Conservation (phyloP, 2,888 invertebrate species). For the Aphidius colemani region DNA sequence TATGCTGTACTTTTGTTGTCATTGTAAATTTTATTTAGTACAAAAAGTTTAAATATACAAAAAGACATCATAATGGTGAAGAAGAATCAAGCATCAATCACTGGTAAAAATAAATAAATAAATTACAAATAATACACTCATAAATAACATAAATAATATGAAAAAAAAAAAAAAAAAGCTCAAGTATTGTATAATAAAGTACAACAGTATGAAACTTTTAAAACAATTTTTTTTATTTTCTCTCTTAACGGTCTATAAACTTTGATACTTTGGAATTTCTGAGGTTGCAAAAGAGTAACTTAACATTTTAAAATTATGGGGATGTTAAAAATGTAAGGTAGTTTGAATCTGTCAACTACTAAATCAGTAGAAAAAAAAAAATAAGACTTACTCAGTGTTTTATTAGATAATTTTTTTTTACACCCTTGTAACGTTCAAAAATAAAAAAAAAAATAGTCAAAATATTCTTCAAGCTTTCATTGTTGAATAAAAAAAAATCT, state of each 20-base stretch:
- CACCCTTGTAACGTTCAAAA: too few relatives aligned
- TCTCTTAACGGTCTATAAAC: too few relatives aligned
- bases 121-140: slow-evolving; percentile 7
- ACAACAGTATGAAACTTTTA: not conserved
- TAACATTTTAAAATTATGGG: not conserved
- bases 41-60: slow-evolving; percentile 40
- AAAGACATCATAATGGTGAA: slow-evolving; percentile 32
- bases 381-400: too few relatives aligned
- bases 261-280: not conserved
- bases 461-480: too few relatives aligned
- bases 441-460: too few relatives aligned
- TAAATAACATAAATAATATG: slow-evolving; percentile 1
- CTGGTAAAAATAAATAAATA: slow-evolving; percentile 36
- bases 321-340: slow-evolving; percentile 6
- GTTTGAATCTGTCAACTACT: not conserved
- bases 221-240: not conserved
- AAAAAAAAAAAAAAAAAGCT: not conserved
- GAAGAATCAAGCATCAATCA: slow-evolving; percentile 37
- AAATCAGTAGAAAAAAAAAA: too few relatives aligned
- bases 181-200: not conserved
- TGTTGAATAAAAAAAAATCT: too few relatives aligned
- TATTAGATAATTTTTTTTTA: too few relatives aligned
- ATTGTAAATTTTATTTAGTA: slow-evolving; percentile 43
- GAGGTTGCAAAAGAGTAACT: not conserved
- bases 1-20: slow-evolving; percentile 40